A percentile compares a stretch with the other conserved stretches of the same genome.
phyloP scores from a whole-genome alignment of 2,888 invertebrate genomes.

The Napeogenes inachia region DNA sequence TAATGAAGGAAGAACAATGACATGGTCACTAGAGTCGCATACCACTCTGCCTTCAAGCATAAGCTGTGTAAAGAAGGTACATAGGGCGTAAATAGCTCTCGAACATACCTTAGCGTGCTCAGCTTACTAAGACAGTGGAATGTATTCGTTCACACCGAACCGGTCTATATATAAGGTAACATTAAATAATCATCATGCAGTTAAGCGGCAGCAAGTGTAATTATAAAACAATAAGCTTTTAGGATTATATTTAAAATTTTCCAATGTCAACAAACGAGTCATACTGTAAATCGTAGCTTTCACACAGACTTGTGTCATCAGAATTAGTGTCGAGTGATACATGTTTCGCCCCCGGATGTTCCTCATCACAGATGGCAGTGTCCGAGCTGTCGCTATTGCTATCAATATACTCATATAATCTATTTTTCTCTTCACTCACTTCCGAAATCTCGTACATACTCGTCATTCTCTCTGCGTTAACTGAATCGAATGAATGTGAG shows the following conservation, averaged over 20 bases:
- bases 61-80: conserved; percentile 61
- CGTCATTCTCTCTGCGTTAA: conserved; percentile 45
- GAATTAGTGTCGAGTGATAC: conserved; percentile 36
- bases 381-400: conserved; percentile 64
- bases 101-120: conserved; percentile 39
- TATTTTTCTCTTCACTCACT: conserved; percentile 32
- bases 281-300: conserved; percentile 67
- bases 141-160: conserved; percentile 27
- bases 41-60: conserved; percentile 68
- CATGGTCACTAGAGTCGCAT: conserved; percentile 72
- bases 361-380: conserved; percentile 59
- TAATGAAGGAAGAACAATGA: conserved; percentile 43
- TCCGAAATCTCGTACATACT: conserved; percentile 29
- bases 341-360: conserved; percentile 36
- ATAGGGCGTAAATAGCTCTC: conserved; percentile 61
- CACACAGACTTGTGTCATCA: conserved; percentile 51
- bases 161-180: conserved; percentile 17
- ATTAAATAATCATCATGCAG: conserved; percentile 13
- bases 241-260: conserved; percentile 51
- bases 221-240: conserved; percentile 16
- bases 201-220: conserved; percentile 16
- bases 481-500: conserved; percentile 57
- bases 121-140: conserved; percentile 35
- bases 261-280: conserved; percentile 76
- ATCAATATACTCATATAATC: conserved; percentile 60